A percentile compares a stretch with the other conserved stretches of the same genome.
Conservation (phyloP, 2,888 invertebrate genomes). For the Spicauda simplicius region DNA sequence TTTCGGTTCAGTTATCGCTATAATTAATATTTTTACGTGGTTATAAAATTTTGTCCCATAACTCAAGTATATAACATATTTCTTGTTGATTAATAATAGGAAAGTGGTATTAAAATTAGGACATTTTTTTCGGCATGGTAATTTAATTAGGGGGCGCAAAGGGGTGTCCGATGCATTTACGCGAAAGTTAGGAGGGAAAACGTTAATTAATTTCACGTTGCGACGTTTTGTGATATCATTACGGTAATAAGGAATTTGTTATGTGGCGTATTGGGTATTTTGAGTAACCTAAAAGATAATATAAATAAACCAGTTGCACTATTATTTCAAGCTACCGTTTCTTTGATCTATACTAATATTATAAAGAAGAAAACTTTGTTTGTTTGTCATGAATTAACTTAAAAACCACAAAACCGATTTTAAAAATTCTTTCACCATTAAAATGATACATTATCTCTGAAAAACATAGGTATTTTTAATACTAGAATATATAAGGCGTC, state of each 20-base stretch:
- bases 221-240: constrained; percentile 14
- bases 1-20: constrained; percentile 61
- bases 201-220: constrained; percentile 18
- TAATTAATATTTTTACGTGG: constrained; percentile 73
- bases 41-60: constrained; percentile 40
- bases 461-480: no score
- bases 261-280: background rate
- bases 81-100: constrained; percentile 49
- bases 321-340: no score
- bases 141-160: constrained; percentile 31
- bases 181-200: constrained; percentile 12
- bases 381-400: no score
- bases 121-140: constrained; percentile 37
- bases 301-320: no score
- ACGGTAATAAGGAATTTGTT: background rate
- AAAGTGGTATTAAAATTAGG: constrained; percentile 43
- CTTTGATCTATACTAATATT: no score
- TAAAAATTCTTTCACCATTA: no score
- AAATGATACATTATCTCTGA: no score
- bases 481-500: no score
- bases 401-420: no score
- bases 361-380: no score
- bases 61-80: constrained; percentile 49
- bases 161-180: constrained; percentile 29
- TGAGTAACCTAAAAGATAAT: no score